Percentiles rank a stretch among this genome's conserved stretches.
Evolutionary conservation across 2,113 vertebrate species (phyloP).

Genomic region (Argyrosomus japonicus): DNA sequence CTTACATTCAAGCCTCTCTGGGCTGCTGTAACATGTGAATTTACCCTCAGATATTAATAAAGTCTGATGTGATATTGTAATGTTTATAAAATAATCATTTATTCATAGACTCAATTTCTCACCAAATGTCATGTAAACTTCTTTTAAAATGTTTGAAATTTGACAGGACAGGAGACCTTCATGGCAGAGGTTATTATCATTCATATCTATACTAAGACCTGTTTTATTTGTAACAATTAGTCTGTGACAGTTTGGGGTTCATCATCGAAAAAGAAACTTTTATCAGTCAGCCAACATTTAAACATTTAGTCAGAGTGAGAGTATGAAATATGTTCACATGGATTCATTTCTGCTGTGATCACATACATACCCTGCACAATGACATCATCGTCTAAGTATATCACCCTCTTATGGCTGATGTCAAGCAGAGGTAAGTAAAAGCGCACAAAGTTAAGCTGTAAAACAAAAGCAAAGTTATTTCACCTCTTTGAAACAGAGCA

Average conservation of each 20-base stretch:
- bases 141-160: too few relatives aligned
- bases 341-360: neutral
- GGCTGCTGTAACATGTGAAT: too few relatives aligned
- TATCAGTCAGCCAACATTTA: neutral
- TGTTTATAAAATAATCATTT: too few relatives aligned
- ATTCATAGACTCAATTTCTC: too few relatives aligned
- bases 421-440: conserved; percentile 94
- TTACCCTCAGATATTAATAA: too few relatives aligned
- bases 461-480: conserved; percentile 52
- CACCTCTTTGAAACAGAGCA: neutral
- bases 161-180: neutral
- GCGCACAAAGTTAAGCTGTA: conserved; percentile 95
- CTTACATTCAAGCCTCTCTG: too few relatives aligned
- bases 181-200: neutral
- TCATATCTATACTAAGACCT: too few relatives aligned
- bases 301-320: neutral
- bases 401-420: conserved; percentile 89
- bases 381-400: conserved; percentile 96
- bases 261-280: neutral
- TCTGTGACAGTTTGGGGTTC: neutral
- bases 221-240: too few relatives aligned
- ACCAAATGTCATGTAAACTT: too few relatives aligned
- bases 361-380: conserved; percentile 93
- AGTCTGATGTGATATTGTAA: too few relatives aligned
- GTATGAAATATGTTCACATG: neutral